Evolutionary conservation across 92 coral and sea anemone genomes (phyloP), one percentile per base, ranked within the genome.

Genomic region (Desmophyllum pertusum): DNA sequence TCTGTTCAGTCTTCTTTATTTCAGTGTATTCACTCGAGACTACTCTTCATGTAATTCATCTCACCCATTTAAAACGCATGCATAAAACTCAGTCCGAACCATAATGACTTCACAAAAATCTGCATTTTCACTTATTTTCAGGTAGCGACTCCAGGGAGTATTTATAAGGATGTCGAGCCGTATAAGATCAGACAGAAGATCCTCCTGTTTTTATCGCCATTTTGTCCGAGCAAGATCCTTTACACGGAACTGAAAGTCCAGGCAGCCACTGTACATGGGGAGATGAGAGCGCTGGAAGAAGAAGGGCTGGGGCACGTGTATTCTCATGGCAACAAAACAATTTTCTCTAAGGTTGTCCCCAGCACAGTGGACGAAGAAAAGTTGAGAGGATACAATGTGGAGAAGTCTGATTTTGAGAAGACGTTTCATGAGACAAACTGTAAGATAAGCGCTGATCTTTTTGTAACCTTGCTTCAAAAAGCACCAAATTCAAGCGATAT

Each of bases 361-460:
- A 51, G 57, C 57, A 51, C 17, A 51, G 57, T 51, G 57, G 57
- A 51, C 57, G 57, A 51, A 51, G 57, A 51, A 51, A 51, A 51
- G 57, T 51, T 51, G 23, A 51, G 23, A 51, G 57, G 57, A 0
- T 51, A 14, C 18, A 51, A 51, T 17, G 57, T 51, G 19, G 57
- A 51, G 15, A 46, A 46, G 15, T 46, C 52, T 46, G 10, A 14
- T 46, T 46, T 46, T 18, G 52, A 46, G 15, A 46, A 46, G 0
- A 46, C 15, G 15, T 46, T 46, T 18, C 52, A 10, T 18, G 52
- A 46, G 2, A 46, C 52, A 46, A 46, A 46, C 52, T 10, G 46
- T 76, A 57, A 76, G 36, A 37, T 57, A 45, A 76, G 13, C 69
- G 68, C 80, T n/a, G n/a, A n/a, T n/a, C n/a, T n/a, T n/a, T n/a